These are phyloP conservation scores for Nymphalis polychloros DNA, from an alignment of 2,888 invertebrate species.

Conservation along the genomic window DNA sequence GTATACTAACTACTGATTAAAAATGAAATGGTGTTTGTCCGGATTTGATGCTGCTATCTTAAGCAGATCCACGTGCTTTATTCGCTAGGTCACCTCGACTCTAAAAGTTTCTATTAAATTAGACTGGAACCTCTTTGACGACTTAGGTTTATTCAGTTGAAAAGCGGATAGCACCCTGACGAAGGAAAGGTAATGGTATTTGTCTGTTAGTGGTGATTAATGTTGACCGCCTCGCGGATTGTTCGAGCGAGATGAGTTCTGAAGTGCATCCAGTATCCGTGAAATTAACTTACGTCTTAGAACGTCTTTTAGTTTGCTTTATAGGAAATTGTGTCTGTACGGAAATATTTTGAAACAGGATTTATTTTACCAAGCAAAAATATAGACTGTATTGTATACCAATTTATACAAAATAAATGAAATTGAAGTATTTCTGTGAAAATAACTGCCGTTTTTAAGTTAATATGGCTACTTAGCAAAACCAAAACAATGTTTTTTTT, in stretches of 20 bases:
- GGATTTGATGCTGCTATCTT: no score
- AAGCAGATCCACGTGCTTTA: no score
- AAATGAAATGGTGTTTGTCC: no score
- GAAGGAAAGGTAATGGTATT: conserved; percentile 18
- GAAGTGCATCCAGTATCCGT: conserved; percentile 76
- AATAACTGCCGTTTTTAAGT: no score
- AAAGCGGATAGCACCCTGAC: conserved; percentile 1
- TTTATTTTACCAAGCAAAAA: not conserved
- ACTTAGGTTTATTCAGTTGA: not conserved
- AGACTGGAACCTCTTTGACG: not conserved
- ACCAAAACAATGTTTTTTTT: no score
- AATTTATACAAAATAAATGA: no score
- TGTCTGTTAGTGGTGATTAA: conserved; percentile 70
- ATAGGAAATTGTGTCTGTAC: not conserved
- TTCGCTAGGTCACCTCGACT: no score
- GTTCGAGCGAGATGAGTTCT: conserved; percentile 75
- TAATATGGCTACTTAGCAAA: no score
- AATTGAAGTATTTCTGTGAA: no score
- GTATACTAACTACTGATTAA: no score
- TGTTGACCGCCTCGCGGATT: conserved; percentile 67
- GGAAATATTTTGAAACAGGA: not conserved
- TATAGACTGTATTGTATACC: no score
- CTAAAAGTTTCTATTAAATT: conserved; percentile 2
- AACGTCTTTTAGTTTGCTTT: conserved; percentile 58
- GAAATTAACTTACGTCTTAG: conserved; percentile 77